A percentile compares a stretch with the other conserved stretches of the same genome.
phyloP scores from a whole-genome alignment of 2,797 vertebrate species.

The Perodicticus potto region DNA sequence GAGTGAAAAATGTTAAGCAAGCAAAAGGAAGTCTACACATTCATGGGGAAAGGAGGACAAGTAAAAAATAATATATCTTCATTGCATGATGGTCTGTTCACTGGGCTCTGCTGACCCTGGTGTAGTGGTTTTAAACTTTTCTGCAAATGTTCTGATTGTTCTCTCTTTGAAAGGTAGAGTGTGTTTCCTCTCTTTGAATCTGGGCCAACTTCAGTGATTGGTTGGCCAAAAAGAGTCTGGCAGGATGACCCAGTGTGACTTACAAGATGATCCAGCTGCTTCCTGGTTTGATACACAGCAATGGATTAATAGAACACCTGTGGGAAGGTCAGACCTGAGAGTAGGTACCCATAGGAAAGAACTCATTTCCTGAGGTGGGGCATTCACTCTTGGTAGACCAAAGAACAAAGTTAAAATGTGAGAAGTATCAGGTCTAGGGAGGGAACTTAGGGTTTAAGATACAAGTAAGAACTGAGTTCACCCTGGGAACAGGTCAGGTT shows the following conservation, averaged over 20 bases:
- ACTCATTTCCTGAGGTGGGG: background rate
- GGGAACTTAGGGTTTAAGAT: background rate
- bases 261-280: background rate
- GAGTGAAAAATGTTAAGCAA: background rate
- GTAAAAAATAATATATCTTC: background rate
- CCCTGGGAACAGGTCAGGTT: background rate
- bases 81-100: background rate
- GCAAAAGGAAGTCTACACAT: background rate
- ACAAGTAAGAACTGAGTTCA: background rate
- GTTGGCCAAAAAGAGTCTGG: background rate
- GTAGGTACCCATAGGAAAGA: background rate
- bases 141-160: background rate
- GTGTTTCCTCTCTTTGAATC: background rate
- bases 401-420: background rate
- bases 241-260: background rate
- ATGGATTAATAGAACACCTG: background rate
- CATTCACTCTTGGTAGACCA: background rate
- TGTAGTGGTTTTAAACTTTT: background rate
- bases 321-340: background rate
- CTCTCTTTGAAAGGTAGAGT: background rate
- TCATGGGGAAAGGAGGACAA: background rate
- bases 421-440: background rate
- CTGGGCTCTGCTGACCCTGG: background rate
- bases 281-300: background rate
- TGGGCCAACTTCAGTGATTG: background rate